Conservation (phyloP, 30 jellyfish, hydroid and myxozoan genomes). For the Aurelia sp. region DNA sequence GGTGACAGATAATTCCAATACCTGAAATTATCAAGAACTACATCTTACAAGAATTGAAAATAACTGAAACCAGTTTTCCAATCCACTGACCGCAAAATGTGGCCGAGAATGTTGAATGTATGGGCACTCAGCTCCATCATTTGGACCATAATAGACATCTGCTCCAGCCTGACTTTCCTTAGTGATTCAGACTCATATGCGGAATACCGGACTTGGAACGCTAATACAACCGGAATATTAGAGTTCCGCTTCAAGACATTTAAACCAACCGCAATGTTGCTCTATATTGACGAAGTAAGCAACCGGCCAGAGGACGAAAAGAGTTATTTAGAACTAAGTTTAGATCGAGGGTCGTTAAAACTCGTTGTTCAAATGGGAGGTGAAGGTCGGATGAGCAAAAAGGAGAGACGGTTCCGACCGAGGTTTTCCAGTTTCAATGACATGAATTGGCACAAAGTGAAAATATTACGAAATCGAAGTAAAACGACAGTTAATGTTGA, state of each 20-base stretch:
- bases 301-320: slow-evolving; percentile 18
- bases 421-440: slow-evolving; percentile 45
- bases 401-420: slow-evolving; percentile 52
- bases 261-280: slow-evolving; percentile 47
- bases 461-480: slow-evolving; percentile 28
- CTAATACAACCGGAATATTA: slow-evolving; percentile 59
- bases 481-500: slow-evolving; percentile 63
- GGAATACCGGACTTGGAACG: slow-evolving; percentile 77
- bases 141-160: not conserved
- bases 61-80: too few relatives aligned
- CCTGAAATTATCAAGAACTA: too few relatives aligned
- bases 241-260: slow-evolving; percentile 83
- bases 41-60: too few relatives aligned
- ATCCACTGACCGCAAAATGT: not conserved
- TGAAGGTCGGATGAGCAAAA: slow-evolving; percentile 26
- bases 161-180: slow-evolving; percentile 63
- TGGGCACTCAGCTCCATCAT: not conserved
- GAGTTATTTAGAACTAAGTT: slow-evolving; percentile 55
- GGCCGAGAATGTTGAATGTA: not conserved
- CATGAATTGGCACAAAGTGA: slow-evolving; percentile 84
- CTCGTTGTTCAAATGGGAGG: slow-evolving; percentile 78
- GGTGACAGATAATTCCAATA: too few relatives aligned
- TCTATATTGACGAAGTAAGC: slow-evolving; percentile 67
- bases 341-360: slow-evolving; percentile 63
- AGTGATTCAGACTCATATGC: slow-evolving; percentile 67